Conservation (phyloP, 2,888 invertebrate genomes). For the Meloe dianella region DNA sequence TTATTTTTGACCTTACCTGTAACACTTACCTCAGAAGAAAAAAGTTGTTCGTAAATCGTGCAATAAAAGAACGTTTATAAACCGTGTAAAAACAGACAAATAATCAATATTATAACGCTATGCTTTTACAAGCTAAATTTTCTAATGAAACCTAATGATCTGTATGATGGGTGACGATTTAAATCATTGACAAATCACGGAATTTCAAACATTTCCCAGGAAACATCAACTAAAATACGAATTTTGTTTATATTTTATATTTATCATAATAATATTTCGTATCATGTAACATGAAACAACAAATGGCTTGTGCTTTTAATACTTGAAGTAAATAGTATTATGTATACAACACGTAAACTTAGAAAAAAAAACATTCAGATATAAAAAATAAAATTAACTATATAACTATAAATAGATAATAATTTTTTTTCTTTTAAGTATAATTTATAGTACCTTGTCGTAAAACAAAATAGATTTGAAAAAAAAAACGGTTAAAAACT, state of each 20-base stretch:
- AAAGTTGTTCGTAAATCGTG: too few species aligned
- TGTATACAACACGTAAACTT: constrained; percentile 47
- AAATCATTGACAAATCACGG: too few species aligned
- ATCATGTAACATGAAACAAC: constrained; percentile 58
- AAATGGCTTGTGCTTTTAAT: constrained; percentile 57
- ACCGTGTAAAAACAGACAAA: too few species aligned
- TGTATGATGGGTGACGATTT: too few species aligned
- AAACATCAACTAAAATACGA: constrained; percentile 26
- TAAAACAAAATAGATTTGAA: constrained; percentile 42
- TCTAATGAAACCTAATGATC: too few species aligned
- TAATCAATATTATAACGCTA: too few species aligned
- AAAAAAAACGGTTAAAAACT: constrained; percentile 52
- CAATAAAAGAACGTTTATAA: too few species aligned
- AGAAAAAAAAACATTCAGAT: constrained; percentile 53
- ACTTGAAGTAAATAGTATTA: constrained; percentile 48
- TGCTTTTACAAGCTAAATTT: too few species aligned
- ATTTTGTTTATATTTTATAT: constrained; percentile 45
- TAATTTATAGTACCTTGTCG: constrained; percentile 53
- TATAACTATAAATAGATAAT: constrained; percentile 51
- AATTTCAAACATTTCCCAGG: not conserved
- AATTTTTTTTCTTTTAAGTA: constrained; percentile 55
- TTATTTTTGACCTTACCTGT: too few species aligned
- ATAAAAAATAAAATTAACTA: constrained; percentile 58
- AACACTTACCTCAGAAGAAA: too few species aligned
- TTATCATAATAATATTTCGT: constrained; percentile 54